These are phyloP conservation scores for Aradophagus sp. DNA, from an alignment of 1,140 invertebrate species.

Conservation along the genomic window DNA sequence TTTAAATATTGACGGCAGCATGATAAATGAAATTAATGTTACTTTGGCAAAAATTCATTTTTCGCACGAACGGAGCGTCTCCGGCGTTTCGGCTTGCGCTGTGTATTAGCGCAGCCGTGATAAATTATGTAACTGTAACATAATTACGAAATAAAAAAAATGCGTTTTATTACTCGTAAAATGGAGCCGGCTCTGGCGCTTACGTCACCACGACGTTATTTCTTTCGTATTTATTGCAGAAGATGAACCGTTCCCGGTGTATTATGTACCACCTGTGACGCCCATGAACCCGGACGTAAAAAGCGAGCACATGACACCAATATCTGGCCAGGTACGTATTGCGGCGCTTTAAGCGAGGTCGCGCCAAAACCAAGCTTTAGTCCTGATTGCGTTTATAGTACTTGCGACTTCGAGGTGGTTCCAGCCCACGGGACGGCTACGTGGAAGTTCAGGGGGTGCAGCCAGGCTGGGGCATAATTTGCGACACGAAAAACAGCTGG, in stretches of 20 bases:
- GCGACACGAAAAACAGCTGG: conserved; percentile 74
- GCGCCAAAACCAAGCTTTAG: neutral
- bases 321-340: conserved; percentile 68
- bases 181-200: neutral
- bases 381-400: conserved; percentile 63
- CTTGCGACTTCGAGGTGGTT: conserved; percentile 75
- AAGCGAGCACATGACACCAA: conserved; percentile 52
- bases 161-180: neutral
- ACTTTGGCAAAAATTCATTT: no score
- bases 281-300: conserved; percentile 55
- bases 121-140: conserved; percentile 22
- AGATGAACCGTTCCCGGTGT: conserved; percentile 66
- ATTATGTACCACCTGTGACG: conserved; percentile 63
- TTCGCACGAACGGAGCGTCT: no score
- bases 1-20: no score
- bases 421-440: conserved; percentile 74
- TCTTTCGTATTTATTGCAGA: conserved; percentile 56
- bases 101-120: conserved; percentile 1
- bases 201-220: neutral
- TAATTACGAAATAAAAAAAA: conserved; percentile 3
- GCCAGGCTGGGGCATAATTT: conserved; percentile 76
- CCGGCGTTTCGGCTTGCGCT: no score
- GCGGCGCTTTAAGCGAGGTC: no score
- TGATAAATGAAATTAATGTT: no score
- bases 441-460: conserved; percentile 73